Evolutionary conservation across 2,113 vertebrate genomes (phyloP).

Genomic region (Ursus arctos): DNA sequence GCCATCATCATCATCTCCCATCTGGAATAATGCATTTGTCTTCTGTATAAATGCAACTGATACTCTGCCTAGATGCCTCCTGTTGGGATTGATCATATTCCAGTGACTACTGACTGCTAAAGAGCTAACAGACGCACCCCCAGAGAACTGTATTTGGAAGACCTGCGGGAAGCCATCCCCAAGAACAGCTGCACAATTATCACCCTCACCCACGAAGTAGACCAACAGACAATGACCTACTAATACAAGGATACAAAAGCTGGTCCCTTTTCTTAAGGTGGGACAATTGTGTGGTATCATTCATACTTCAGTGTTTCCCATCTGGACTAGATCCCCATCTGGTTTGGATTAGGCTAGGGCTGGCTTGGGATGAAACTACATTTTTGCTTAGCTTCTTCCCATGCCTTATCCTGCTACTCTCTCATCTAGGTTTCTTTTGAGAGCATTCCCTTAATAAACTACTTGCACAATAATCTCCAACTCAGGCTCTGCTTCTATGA

Average conservation of each 20-base stretch:
- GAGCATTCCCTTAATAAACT: background rate
- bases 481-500: background rate
- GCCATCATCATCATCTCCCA: background rate
- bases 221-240: background rate
- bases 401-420: background rate
- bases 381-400: background rate
- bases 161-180: background rate
- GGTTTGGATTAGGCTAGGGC: background rate
- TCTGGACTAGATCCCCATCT: background rate
- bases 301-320: background rate
- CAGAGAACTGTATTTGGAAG: background rate
- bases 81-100: background rate
- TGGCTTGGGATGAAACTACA: background rate
- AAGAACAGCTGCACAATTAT: background rate
- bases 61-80: background rate
- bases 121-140: background rate
- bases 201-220: fast-evolving
- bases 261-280: background rate
- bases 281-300: background rate
- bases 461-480: background rate
- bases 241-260: background rate
- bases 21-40: background rate
- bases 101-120: background rate
- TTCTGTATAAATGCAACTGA: background rate
- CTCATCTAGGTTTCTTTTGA: background rate